Evolutionary conservation across 2,888 invertebrate species (phyloP), one percentile per base, ranked within the genome.

Genomic region (Sclerodermus sp.): DNA sequence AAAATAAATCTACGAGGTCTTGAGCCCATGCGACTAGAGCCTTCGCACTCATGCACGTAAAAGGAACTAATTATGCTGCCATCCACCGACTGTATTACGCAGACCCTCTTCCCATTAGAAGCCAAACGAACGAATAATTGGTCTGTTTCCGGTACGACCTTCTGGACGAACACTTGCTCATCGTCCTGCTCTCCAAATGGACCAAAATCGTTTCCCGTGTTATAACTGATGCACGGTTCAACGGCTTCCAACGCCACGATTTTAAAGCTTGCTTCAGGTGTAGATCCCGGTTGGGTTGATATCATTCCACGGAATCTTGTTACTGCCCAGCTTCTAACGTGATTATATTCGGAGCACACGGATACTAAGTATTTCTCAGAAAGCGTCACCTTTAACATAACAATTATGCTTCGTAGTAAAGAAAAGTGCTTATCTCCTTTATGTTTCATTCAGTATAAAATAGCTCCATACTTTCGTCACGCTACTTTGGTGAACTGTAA

Each of bases 141-240:
- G 78, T 96, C 95, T 0, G 96, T 95, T 74, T 97, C 96, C 1
- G 97, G 97, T 12, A 98, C 93, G 10, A 98, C 93, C 82, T 96
- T 96, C 79, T 98, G 98, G 42, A 99, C 90, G 74, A 99, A 97
- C 53, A 99, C 91, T 82, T 96, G 97, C 71, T 96, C 96, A 73
- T 97, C 97, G 74, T 98, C 96, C 77, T 96, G 95, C 74, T 98
- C 98, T 1, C 98, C 98, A 77, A 93, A 98, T 0, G 98, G 98
- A 4, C 96, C 95, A 77, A 84, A 81, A 77, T 86, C 86, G 66
- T 85, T 86, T n/a, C 84, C 85, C 49, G 84, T 83, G 8, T 82
- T 81, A 62, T 86, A 85, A 63, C 85, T 85, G 47, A 85, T 82
- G 45, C 83, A 84, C 1, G 84, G 83, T 54, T 87, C 87, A n/a